Conservation (phyloP, 2,113 vertebrate species). For the Crotalus helleri region DNA sequence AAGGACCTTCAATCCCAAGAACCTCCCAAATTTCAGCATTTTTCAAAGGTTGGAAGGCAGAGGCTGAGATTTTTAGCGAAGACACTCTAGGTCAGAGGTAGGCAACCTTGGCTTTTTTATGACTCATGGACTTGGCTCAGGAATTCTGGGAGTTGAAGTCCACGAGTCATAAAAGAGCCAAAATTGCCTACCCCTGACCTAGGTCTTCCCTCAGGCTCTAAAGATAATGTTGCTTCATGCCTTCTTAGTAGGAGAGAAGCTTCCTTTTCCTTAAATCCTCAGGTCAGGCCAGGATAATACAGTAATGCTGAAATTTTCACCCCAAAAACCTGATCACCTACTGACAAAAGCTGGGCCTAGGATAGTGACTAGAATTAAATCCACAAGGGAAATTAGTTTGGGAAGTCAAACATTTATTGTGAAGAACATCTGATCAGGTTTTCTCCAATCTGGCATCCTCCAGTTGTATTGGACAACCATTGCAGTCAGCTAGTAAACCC, state of each 20-base stretch:
- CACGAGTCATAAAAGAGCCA: too few species aligned
- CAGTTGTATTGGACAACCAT: background rate
- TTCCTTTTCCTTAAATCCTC: background rate
- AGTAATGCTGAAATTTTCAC: background rate
- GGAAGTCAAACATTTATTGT: background rate
- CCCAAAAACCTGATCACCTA: background rate
- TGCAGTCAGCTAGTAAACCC: background rate
- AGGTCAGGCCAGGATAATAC: background rate
- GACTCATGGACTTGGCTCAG: too few species aligned
- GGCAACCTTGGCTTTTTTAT: too few species aligned
- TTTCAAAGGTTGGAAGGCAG: background rate
- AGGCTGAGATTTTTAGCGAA: background rate
- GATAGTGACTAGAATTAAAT: background rate
- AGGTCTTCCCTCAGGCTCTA: background rate
- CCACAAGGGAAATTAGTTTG: background rate
- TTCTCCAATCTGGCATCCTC: background rate
- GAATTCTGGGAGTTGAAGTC: too few species aligned
- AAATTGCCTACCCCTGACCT: too few species aligned
- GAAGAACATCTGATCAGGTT: background rate
- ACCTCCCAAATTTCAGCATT: background rate
- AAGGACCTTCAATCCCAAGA: background rate
- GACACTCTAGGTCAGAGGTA: background rate
- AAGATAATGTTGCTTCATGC: background rate
- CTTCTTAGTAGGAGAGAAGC: background rate
- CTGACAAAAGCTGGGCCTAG: background rate